These are phyloP conservation scores for Reticulitermes speratus DNA, from an alignment of 1,140 invertebrate genomes.

Conservation along the genomic window DNA sequence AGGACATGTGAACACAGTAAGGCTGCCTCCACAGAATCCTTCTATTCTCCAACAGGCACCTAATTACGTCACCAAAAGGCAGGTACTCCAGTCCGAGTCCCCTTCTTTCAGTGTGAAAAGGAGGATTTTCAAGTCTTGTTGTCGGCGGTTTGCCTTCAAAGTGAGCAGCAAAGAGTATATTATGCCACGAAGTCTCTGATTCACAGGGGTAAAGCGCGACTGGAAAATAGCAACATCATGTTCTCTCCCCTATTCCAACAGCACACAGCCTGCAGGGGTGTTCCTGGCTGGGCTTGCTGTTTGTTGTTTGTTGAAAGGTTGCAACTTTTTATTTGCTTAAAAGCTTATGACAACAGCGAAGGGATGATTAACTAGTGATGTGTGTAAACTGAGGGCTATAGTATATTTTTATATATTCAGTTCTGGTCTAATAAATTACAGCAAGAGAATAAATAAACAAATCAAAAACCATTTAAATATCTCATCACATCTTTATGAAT, in stretches of 20 bases:
- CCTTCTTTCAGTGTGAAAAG: not conserved
- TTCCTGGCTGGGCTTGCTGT: not conserved
- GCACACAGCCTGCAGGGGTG: no score
- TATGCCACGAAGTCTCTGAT: not conserved
- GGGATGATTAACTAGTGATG: not conserved
- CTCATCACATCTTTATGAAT: no score
- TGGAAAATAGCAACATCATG: not conserved
- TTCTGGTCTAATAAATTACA: no score
- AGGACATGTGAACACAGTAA: not conserved
- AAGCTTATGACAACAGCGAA: not conserved
- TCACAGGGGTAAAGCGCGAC: not conserved
- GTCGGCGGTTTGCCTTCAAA: not conserved
- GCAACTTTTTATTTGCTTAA: not conserved
- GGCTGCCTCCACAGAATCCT: not conserved
- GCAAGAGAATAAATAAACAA: no score
- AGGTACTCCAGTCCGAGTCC: not conserved
- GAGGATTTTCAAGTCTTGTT: not conserved
- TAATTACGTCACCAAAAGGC: slow-evolving; percentile 5
- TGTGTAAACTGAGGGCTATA: not conserved
- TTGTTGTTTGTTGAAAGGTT: not conserved
- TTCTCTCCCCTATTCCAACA: not conserved
- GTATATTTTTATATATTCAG: no score
- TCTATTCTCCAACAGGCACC: not conserved
- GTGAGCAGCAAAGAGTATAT: not conserved
- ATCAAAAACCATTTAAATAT: no score